Percentiles rank a stretch among this genome's conserved stretches.
These are phyloP conservation scores for Alosa alosa DNA, from an alignment of 2,113 vertebrate species.

Conservation along the genomic window DNA sequence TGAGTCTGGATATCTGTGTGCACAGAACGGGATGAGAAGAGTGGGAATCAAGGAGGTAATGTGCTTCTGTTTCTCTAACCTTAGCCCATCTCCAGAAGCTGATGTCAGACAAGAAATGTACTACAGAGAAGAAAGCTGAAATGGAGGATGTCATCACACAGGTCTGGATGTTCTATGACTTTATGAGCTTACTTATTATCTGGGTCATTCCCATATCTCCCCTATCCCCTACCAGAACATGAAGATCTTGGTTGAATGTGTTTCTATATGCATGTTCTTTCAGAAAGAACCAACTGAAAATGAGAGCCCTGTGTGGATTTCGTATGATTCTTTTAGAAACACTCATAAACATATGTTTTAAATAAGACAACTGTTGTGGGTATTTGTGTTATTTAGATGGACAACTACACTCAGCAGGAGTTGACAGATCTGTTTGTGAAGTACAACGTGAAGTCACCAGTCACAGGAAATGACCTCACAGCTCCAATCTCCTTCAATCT, in stretches of 20 bases:
- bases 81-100: constrained; percentile 93
- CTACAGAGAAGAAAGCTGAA: constrained; percentile 86
- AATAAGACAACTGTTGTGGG: background rate
- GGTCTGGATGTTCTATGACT: constrained; percentile 59
- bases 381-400: constrained; percentile 74
- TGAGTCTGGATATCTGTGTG: background rate
- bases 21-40: background rate
- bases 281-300: too few relatives aligned
- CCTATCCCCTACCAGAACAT: too few relatives aligned
- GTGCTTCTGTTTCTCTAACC: background rate
- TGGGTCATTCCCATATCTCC: too few relatives aligned
- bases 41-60: background rate
- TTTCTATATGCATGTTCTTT: too few relatives aligned
- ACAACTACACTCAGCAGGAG: constrained; percentile 91
- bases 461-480: constrained; percentile 91
- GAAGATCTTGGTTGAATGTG: too few relatives aligned
- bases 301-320: too few relatives aligned
- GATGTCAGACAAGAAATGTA: constrained; percentile 96
- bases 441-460: constrained; percentile 92
- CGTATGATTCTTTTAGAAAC: background rate
- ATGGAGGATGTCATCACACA: constrained; percentile 92
- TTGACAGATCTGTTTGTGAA: constrained; percentile 90
- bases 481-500: constrained; percentile 94
- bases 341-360: background rate
- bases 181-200: background rate